These are phyloP conservation scores for Carposina sasakii DNA, from an alignment of 1,140 invertebrate genomes.

Conservation along the genomic window DNA sequence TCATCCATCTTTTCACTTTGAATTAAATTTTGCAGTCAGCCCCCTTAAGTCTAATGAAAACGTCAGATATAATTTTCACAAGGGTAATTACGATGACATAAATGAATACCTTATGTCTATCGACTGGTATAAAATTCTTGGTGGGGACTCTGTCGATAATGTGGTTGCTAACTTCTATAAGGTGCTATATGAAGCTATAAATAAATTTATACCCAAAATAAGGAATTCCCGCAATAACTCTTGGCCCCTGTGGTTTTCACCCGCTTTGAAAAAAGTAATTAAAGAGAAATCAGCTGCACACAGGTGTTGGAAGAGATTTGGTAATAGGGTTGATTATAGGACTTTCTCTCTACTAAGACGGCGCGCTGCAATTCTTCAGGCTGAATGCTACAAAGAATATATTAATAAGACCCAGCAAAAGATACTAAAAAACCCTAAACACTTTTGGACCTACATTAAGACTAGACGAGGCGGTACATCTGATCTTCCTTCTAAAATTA, in stretches of 20 bases:
- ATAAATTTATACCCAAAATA: background rate
- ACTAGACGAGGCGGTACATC: background rate
- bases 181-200: background rate
- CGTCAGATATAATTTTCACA: constrained; percentile 1
- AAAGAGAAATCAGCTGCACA: background rate
- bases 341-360: background rate
- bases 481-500: background rate
- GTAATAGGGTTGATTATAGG: background rate
- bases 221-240: background rate
- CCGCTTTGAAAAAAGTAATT: background rate
- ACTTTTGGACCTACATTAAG: background rate
- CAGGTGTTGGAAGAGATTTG: background rate
- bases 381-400: background rate
- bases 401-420: background rate
- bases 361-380: background rate
- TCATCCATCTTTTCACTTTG: too few relatives aligned
- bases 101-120: background rate
- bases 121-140: background rate
- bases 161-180: background rate
- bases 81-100: background rate
- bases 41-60: too few relatives aligned
- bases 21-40: too few relatives aligned
- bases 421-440: background rate
- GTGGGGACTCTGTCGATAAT: background rate
- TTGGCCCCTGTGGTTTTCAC: background rate